A percentile compares a stretch with the other conserved stretches of the same genome.
Conservation (phyloP, 2,797 vertebrate genomes). For the Intellagama lesueurii region DNA sequence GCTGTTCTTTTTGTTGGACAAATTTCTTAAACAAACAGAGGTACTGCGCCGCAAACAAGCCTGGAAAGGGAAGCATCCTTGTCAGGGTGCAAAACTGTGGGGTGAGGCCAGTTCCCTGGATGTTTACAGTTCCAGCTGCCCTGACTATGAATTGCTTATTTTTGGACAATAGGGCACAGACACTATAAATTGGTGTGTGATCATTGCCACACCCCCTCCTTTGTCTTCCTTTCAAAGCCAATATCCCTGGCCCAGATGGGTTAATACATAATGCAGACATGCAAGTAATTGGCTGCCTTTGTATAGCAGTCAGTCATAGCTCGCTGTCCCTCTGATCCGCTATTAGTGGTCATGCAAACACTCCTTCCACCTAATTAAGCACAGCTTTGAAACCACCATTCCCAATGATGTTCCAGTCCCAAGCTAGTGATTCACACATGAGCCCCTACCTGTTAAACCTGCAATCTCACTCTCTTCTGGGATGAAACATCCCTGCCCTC, state of each 20-base stretch:
- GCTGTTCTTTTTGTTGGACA: conserved; percentile 6
- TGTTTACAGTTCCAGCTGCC: conserved; percentile 77
- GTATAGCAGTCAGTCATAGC: conserved; percentile 74
- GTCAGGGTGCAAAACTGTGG: background rate
- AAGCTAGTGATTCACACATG: conserved; percentile 88
- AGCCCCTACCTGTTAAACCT: conserved; percentile 90
- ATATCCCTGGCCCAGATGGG: conserved; percentile 94
- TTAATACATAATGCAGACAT: conserved; percentile 97
- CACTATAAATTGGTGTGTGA: conserved; percentile 90
- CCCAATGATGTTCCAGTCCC: conserved; percentile 86
- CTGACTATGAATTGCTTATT: conserved; percentile 90
- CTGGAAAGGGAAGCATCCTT: background rate
- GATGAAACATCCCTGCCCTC: conserved; percentile 75
- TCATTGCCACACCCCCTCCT: conserved; percentile 91
- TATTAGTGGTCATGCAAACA: conserved; percentile 84
- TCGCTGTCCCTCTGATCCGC: conserved; percentile 82
- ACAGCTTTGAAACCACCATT: conserved; percentile 89
- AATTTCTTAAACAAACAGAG: conserved; percentile 8
- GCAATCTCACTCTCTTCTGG: conserved; percentile 77
- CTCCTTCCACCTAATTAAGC: conserved; percentile 92
- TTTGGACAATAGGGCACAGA: conserved; percentile 88
- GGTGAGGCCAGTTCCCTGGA: background rate
- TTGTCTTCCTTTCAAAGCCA: conserved; percentile 92
- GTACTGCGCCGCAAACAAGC: background rate
- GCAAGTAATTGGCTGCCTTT: conserved; percentile 85